A percentile compares a stretch with the other conserved stretches of the same genome.
phyloP scores from a whole-genome alignment of 2,888 invertebrate species.

The Rhagophthalmus giganteus region DNA sequence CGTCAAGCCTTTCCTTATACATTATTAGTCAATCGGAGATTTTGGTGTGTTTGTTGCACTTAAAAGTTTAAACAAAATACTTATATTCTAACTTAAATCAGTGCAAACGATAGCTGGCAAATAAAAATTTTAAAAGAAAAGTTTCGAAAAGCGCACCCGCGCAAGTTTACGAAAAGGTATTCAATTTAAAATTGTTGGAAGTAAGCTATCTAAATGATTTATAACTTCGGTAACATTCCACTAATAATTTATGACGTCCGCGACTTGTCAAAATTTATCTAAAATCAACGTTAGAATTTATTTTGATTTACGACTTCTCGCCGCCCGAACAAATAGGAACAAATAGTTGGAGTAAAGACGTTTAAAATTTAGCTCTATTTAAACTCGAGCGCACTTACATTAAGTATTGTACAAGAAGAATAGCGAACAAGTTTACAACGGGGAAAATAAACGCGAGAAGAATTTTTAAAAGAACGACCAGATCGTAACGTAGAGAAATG shows the following conservation, averaged over 20 bases:
- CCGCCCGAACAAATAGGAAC: neutral
- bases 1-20: no score
- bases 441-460: conserved; percentile 17
- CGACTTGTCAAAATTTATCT: conserved; percentile 6
- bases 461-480: conserved; percentile 19
- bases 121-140: no score
- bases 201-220: neutral
- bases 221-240: neutral
- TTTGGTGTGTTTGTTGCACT: no score
- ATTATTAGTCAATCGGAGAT: no score
- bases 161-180: no score
- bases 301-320: conserved; percentile 3
- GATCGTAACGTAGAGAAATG: conserved; percentile 23
- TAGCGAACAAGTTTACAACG: conserved; percentile 23
- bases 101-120: no score
- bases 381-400: neutral
- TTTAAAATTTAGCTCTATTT: neutral
- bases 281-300: conserved; percentile 2
- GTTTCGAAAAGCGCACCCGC: no score
- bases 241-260: neutral
- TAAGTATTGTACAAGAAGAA: conserved; percentile 18
- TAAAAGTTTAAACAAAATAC: no score
- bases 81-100: no score
- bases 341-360: neutral
- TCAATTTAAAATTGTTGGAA: neutral